Conservation (phyloP, 2,797 vertebrate species). For the Bradypus variegatus region DNA sequence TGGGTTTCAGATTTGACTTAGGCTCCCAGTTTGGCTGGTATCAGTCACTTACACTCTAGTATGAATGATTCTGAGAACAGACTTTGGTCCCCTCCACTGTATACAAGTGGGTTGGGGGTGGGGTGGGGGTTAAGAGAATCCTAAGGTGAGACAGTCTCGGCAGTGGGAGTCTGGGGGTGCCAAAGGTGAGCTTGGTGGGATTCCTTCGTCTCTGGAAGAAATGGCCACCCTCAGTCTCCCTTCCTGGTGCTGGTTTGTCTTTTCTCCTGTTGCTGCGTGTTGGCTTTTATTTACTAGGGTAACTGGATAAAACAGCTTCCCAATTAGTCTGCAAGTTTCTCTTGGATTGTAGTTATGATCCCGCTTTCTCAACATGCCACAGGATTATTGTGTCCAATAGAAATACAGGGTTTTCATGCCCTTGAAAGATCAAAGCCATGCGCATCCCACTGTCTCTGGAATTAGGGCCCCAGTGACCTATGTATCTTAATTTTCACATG, state of each 20-base stretch:
- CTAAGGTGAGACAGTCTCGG: neutral
- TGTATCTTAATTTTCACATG: neutral
- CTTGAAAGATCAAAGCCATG: neutral
- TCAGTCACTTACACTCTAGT: neutral
- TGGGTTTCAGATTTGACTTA: neutral
- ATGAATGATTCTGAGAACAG: neutral
- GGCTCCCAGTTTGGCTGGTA: neutral
- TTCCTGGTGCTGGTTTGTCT: neutral
- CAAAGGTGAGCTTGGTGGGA: neutral
- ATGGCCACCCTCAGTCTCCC: neutral
- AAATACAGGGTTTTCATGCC: neutral
- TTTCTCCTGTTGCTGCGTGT: neutral
- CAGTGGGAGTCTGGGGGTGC: constrained; percentile 17
- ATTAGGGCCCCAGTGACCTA: neutral
- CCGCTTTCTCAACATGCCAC: neutral
- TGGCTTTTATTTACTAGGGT: neutral
- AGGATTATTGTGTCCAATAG: neutral
- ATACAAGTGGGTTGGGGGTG: neutral
- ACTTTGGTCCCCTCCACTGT: neutral
- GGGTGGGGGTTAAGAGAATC: neutral
- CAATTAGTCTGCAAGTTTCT: neutral
- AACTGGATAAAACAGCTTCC: neutral
- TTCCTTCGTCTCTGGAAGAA: neutral
- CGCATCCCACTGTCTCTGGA: constrained; percentile 44
- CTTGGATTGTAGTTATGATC: neutral